Evolutionary conservation across 2,888 invertebrate genomes (phyloP), one percentile per base, ranked within the genome.

Genomic region (Eristalinus sepulchralis): DNA sequence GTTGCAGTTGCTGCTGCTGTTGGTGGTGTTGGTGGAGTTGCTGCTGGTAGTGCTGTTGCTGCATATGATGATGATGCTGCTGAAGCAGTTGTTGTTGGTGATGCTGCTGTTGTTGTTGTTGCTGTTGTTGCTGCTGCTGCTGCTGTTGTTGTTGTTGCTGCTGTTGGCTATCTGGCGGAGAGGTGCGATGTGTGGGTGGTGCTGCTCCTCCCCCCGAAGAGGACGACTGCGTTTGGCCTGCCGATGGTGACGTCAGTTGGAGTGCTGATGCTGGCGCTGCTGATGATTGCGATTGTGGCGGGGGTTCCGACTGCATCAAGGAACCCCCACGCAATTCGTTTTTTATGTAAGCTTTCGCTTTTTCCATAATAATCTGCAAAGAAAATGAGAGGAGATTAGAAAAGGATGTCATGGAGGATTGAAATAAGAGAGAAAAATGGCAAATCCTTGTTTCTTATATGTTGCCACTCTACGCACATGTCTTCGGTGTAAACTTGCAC

Each of bases 321-420:
- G 89, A 90, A 89, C 93, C 94, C 89, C 94, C 94, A 92, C 94
- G 94, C 91, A 95, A 94, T 93, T 95, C 95, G 93, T 95, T 95
- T 93, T 95, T 95, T 92, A 95, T 95, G 91, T 95, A 95, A 88
- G 95, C 94, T 93, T 95, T 95, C 91, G 95, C 95, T 92, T 94
- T 95, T 94, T 95, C 95, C 95, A 95, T 95, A 90, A 89, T 91
- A 90, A 89, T 84, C 89, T 89, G 77, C 72, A 90, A 72, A 9
- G 84, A 59, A 71, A 57, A 39, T 67, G 33, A 9, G 17, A 11
- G 2, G 31, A 6, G 13, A 68, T 17, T 33, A 20, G 64, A 55
- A 31, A 34, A 31, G 11, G n/a, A 8, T 17, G 1, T 17, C n/a
- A 5, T 17, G 5, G 34, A 9, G 6, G 34, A 31, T 4, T 4